Evolutionary conservation across 2,113 vertebrate species (phyloP), one percentile per base, ranked within the genome.

Genomic region (Anarhynchus alexandrinus): DNA sequence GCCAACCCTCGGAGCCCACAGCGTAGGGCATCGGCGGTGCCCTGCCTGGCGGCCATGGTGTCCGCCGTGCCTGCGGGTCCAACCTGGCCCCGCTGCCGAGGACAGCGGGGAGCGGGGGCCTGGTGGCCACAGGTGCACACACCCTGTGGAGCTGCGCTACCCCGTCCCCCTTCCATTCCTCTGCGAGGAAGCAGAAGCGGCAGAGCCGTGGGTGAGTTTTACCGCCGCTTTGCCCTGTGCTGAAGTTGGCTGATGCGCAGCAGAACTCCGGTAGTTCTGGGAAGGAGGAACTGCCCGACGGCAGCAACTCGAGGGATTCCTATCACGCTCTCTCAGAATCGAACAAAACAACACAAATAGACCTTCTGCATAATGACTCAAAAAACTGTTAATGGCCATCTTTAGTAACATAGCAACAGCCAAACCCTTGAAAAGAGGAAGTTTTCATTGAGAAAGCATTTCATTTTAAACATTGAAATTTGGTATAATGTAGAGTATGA

Each of bases 401-500:
- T 98, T 96, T 96, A 97, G 97, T 91, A 97, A 80, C 93, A 19
- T 72, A 96, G 97, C 95, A 98, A 97, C 93, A 98, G 95, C 88
- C 97, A 97, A 97, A 92, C 94, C 95, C 97, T 95, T 97, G 91
- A 96, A 98, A 97, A 98, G 92, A 95, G 97, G 95, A 98, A 97
- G 98, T 98, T 98, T 98, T 98, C 97, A 97, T 95, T 97, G 98
- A 97, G 96, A 97, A 97, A 96, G 97, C 96, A 66, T 98, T 98
- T 97, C 91, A 98, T 99, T 99, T 97, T 99, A 97, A 99, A 99
- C 98, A 98, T 82, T 97, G 96, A 97, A 98, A 98, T 98, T 98
- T 98, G 97, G 98, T 99, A 98, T 98, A 98, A 98, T 98, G 97
- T 98, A 97, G 98, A 98, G 97, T 98, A 97, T 98, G 98, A 98